phyloP scores from a whole-genome alignment of 30 jellyfish, hydroid and myxozoan genomes.

The Sanderia malayensis region DNA sequence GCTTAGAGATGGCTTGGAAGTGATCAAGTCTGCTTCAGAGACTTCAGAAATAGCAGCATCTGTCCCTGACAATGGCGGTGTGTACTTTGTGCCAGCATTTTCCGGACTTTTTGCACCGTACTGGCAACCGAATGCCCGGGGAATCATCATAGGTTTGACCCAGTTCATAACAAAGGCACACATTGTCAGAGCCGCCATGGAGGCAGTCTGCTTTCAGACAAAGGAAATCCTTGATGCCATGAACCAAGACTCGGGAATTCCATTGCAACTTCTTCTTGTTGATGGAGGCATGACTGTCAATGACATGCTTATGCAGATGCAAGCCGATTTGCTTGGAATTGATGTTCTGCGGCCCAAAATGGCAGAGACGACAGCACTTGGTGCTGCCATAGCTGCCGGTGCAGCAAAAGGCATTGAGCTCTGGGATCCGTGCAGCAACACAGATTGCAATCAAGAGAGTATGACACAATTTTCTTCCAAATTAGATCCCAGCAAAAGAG shows the following conservation, averaged over 20 bases:
- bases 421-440: conserved; percentile 38
- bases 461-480: conserved; percentile 17
- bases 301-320: conserved; percentile 76
- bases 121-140: conserved; percentile 91
- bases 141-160: conserved; percentile 80
- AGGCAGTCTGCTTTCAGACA: conserved; percentile 92
- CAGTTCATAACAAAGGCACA: conserved; percentile 86
- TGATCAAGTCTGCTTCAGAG: conserved; percentile 70
- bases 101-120: conserved; percentile 93
- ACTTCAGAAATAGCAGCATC: conserved; percentile 76
- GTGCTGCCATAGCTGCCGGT: conserved; percentile 96
- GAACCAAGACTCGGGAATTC: conserved; percentile 90
- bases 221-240: conserved; percentile 86
- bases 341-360: conserved; percentile 76
- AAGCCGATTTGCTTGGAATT: conserved; percentile 74
- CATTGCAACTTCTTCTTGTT: conserved; percentile 66
- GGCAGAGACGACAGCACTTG: conserved; percentile 94
- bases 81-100: conserved; percentile 93
- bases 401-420: conserved; percentile 70
- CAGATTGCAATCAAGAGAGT: neutral
- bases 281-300: conserved; percentile 95
- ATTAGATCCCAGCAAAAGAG: conserved; percentile 47
- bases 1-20: conserved; percentile 84
- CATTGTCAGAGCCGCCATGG: conserved; percentile 84
- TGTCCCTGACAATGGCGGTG: conserved; percentile 87